phyloP scores from a whole-genome alignment of 2,113 vertebrate genomes.

The Colistium nudipinnis region DNA sequence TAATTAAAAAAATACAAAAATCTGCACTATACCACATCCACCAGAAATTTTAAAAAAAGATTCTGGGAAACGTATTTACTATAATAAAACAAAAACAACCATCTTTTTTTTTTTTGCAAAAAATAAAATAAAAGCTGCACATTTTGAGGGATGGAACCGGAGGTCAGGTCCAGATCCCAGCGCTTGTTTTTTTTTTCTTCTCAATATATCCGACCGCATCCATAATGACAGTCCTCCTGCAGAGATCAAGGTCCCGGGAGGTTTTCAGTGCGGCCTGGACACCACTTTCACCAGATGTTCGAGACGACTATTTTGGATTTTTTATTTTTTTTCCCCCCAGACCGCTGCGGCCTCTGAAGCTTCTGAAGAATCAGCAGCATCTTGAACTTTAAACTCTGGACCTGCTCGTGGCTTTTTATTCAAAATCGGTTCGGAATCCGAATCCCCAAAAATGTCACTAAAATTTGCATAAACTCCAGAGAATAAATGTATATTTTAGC shows the following conservation, averaged over 20 bases:
- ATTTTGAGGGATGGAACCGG: slow-evolving; percentile 11
- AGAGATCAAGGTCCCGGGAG: slow-evolving; percentile 56
- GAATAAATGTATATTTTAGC: too few species aligned
- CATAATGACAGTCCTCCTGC: slow-evolving; percentile 76
- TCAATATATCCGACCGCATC: slow-evolving; percentile 70
- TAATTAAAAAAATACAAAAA: too few species aligned
- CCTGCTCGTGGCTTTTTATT: not conserved
- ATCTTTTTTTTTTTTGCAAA: too few species aligned
- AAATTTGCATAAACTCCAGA: too few species aligned
- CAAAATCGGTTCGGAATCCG: too few species aligned
- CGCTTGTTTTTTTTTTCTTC: slow-evolving; percentile 46
- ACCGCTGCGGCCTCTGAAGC: slow-evolving; percentile 35
- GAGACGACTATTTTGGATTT: slow-evolving; percentile 72
- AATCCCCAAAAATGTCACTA: too few species aligned
- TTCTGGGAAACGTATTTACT: too few species aligned
- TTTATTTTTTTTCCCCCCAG: too few species aligned
- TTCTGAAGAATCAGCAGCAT: slow-evolving; percentile 10
- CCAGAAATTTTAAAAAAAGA: too few species aligned
- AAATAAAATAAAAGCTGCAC: slow-evolving; percentile 28
- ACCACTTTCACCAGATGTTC: slow-evolving; percentile 69
- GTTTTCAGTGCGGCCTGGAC: slow-evolving; percentile 68
- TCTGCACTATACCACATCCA: too few species aligned
- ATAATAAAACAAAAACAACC: too few species aligned
- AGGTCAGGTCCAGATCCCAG: slow-evolving; percentile 41
- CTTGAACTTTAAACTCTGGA: not conserved